Evolutionary conservation across 92 coral and sea anemone genomes (phyloP), one percentile per base, ranked within the genome.

Genomic region (Phenganax subtilis): DNA sequence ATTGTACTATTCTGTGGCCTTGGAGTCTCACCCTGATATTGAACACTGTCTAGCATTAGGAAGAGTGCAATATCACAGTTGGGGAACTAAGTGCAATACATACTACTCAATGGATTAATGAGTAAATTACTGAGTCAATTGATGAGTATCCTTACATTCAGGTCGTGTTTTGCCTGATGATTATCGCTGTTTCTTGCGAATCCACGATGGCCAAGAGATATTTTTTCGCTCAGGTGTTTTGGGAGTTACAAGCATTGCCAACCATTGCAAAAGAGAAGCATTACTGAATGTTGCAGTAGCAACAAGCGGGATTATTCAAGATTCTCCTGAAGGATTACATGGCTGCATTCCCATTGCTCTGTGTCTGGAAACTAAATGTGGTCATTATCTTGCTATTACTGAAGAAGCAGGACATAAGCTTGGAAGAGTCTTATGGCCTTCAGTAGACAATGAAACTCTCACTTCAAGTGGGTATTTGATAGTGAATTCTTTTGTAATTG

Each of bases 241-340:
- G 44, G 99, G 99, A 25, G 92, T 97, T 54, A 92, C 91, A 91
- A 77, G 90, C 8, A 92, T 96, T 75, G 91, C 96, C 16, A 92
- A 88, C 76, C 97, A 96, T 85, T 90, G 87, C 56, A 93, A 92
- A 74, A 92, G 96, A 89, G 99, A 96, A 85, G 89, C 97, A n/a
- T 79, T 96, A 47, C 85, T 96, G 75, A 93, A 90, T 54, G 62
- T 90, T 44, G 72, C 81, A 60, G 83, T 90, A 15, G 86, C 93
- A 30, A 84, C 94, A 29, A 85, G 90, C 59, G 90, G 91, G 30
- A 86, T 96, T 65, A 55, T 55, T 44, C 84, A 90, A 20, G 87
- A 87, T 37, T 37, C 47, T 37, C 47, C 47, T 37, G 3, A 37
- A 55, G 99, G 96, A 10, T 85, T 96, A 28, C 88, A 82, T 51